A percentile compares a stretch with the other conserved stretches of the same genome.
phyloP scores from a whole-genome alignment of 1,140 invertebrate genomes.

The Elymnias hypermnestra region DNA sequence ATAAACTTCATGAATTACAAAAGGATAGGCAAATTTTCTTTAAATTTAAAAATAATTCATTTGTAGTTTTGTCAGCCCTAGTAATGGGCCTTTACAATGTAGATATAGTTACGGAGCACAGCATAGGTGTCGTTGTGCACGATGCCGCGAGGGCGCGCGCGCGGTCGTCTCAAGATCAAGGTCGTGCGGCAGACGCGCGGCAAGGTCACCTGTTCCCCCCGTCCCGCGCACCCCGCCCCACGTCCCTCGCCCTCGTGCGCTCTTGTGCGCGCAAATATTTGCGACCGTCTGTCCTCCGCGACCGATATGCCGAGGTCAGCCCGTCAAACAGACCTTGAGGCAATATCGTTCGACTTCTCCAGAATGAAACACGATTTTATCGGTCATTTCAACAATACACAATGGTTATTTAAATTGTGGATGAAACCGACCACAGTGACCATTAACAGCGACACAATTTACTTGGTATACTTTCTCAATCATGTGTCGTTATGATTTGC shows the following conservation, averaged over 20 bases:
- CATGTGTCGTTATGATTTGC: no score
- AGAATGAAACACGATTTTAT: conserved; percentile 47
- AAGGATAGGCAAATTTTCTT: no score
- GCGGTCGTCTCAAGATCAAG: conserved; percentile 75
- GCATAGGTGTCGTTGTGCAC: conserved; percentile 46
- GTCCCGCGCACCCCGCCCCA: conserved; percentile 23
- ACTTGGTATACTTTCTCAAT: conserved; percentile 23
- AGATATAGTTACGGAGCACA: conserved; percentile 28
- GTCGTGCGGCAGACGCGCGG: conserved; percentile 63
- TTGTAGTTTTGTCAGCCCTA: conserved; percentile 5
- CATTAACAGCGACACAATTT: conserved; percentile 15
- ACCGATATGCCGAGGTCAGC: conserved; percentile 72
- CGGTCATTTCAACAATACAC: conserved; percentile 37
- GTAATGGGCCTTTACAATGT: conserved; percentile 20
- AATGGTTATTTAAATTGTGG: conserved; percentile 9
- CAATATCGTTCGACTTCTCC: conserved; percentile 63
- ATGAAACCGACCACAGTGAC: conserved; percentile 19
- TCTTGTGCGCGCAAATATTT: conserved; percentile 65
- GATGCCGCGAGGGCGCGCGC: conserved; percentile 45
- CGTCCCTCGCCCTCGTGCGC: conserved; percentile 31
- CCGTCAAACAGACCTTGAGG: conserved; percentile 67
- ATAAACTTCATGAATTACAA: no score
- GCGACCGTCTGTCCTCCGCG: conserved; percentile 72
- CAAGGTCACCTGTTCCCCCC: conserved; percentile 54
- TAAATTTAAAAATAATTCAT: no score